Evolutionary conservation across 2,797 vertebrate genomes (phyloP), one percentile per base, ranked within the genome.

Genomic region (Falco novaeseelandiae): DNA sequence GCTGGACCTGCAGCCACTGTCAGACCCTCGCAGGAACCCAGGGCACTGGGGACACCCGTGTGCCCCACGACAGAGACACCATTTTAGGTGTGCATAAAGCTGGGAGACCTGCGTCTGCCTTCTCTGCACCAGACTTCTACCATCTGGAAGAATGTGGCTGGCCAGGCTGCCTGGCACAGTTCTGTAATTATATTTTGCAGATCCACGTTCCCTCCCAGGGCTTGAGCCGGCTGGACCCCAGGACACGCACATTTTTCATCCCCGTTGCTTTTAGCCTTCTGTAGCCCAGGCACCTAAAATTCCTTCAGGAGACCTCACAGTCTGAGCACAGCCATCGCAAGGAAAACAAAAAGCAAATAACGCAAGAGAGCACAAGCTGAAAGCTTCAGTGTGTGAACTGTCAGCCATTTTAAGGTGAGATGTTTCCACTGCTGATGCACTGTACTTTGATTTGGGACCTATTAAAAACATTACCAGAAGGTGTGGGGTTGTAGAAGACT

Each of bases 401-500:
- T 62, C 95, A 94, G 89, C 95, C 94, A 93, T 96, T 87, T 93
- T 89, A 84, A 93, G 90, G 95, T 71, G 91, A 95, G 95, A 72
- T 49, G 91, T 61, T 89, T 40, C 80, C 95, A 81, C 57, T 34
- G 94, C 91, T 63, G 80, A 83, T 44, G 72, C 15, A 6, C 80
- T 23, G 52, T 2, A 3, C 72, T 55, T 65, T 25, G 30, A 76
- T 65, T 83, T 51, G 81, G 90, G 87, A 44, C 94, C 91, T 79
- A 69, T 38, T 80, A 94, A 94, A 94, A 73, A 6, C 83, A 55
- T 3, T 36, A 57, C 13, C 92, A 92, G 92, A 92, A 95, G 95
- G 92, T 63, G 91, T 87, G 91, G 94, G 92, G 88, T 42, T 78
- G 95, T 12, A 63, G 89, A 77, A 92, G 81, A 21, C 86, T 44